Conservation (phyloP, 2,888 invertebrate species). For the Sarcophaga subvicina region DNA sequence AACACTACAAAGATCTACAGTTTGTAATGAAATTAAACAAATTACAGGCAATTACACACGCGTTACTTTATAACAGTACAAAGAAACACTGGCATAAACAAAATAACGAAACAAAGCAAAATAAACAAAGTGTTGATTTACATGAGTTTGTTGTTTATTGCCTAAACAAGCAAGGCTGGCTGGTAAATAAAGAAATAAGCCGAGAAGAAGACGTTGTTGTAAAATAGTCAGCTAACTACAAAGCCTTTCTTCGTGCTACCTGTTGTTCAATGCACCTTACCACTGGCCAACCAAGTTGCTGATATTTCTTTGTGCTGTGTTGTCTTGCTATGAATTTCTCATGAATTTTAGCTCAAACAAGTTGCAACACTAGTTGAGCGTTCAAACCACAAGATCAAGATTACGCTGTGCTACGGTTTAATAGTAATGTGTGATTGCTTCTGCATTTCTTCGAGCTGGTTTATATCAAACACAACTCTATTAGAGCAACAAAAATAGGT, state of each 20-base stretch:
- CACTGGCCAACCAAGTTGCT: constrained; percentile 15
- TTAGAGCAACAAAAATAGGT: constrained; percentile 85
- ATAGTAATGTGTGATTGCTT: constrained; percentile 42
- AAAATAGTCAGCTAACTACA: constrained; percentile 28
- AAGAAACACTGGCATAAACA: constrained; percentile 20
- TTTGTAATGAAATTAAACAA: constrained; percentile 69
- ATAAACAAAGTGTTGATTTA: constrained; percentile 63
- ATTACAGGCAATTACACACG: constrained; percentile 66
- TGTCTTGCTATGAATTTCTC: constrained; percentile 23
- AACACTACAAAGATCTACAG: constrained; percentile 55
- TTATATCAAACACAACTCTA: constrained; percentile 63
- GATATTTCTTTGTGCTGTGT: constrained; percentile 46
- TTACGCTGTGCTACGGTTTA: constrained; percentile 14
- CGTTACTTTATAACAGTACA: constrained; percentile 56
- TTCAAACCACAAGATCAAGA: constrained; percentile 34
- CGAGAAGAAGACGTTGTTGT: constrained; percentile 52
- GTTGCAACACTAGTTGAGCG: constrained; percentile 40
- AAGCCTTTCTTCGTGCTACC: constrained; percentile 40
- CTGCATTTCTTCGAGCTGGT: constrained; percentile 69
- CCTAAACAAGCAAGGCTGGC: constrained; percentile 23
- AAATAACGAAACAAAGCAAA: constrained; percentile 12
- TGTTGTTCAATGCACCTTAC: constrained; percentile 47
- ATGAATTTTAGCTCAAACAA: constrained; percentile 54
- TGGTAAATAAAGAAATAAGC: constrained; percentile 29
- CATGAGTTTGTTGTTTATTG: constrained; percentile 22